A percentile compares a stretch with the other conserved stretches of the same genome.
Evolutionary conservation across 2,113 vertebrate genomes (phyloP).

Genomic region (Bungarus multicinctus): DNA sequence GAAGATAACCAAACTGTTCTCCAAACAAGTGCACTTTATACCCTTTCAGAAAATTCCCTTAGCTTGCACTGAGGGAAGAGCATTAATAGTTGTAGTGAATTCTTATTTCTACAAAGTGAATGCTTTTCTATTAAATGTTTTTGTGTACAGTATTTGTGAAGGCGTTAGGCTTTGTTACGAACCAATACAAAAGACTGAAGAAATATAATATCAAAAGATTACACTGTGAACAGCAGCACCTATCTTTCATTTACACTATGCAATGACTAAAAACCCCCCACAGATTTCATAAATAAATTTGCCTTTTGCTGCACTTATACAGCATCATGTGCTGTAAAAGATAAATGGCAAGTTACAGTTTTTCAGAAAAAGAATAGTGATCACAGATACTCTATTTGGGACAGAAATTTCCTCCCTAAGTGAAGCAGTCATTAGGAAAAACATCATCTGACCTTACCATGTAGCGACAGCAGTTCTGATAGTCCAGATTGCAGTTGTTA

Average conservation of each 20-base stretch:
- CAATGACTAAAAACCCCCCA: background rate
- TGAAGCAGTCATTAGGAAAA: no score
- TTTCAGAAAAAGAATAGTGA: no score
- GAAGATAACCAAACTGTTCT: no score
- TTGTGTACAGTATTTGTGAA: background rate
- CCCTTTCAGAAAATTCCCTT: no score
- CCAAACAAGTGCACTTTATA: no score
- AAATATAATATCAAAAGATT: no score
- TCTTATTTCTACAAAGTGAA: background rate
- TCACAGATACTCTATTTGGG: no score
- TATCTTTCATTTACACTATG: background rate
- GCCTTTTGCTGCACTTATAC: background rate
- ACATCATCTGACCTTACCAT: no score
- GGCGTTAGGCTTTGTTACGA: background rate
- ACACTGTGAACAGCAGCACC: background rate
- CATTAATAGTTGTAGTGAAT: background rate
- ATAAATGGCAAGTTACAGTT: no score
- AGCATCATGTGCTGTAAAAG: no score
- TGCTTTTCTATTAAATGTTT: conserved; percentile 24
- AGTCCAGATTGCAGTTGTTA: background rate
- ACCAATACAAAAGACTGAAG: background rate
- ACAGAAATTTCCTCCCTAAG: no score
- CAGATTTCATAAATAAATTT: background rate
- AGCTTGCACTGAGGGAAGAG: background rate
- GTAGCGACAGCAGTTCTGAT: no score